Conservation (phyloP, 2,888 invertebrate species). For the Cephonodes hylas region DNA sequence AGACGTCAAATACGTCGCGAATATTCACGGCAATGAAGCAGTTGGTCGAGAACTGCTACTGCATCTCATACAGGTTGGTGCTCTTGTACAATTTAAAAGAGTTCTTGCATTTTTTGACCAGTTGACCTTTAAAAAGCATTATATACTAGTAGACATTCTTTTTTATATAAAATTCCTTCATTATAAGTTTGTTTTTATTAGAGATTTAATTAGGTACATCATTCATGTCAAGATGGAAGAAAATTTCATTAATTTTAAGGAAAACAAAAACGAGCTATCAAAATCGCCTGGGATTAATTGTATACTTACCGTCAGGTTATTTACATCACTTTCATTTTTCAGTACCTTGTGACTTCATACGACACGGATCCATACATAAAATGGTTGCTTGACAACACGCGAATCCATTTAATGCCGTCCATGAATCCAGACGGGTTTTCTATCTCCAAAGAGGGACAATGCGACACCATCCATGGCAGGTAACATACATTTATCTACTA, state of each 20-base stretch:
- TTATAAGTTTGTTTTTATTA: too few species aligned
- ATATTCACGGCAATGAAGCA: conserved; percentile 98
- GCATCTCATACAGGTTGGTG: conserved; percentile 90
- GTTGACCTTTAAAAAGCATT: too few species aligned
- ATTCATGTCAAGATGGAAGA: too few species aligned
- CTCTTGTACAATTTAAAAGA: not conserved
- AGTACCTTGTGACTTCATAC: conserved; percentile 92
- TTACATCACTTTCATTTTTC: conserved; percentile 60
- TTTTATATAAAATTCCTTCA: too few species aligned
- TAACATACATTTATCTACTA: conserved; percentile 45
- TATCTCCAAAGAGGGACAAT: conserved; percentile 93
- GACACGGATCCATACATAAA: conserved; percentile 91
- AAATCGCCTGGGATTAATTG: too few species aligned
- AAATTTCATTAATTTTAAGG: too few species aligned
- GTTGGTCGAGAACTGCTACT: conserved; percentile 97
- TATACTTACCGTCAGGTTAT: too few species aligned
- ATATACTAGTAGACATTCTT: too few species aligned
- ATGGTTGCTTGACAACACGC: conserved; percentile 95
- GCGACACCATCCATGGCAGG: conserved; percentile 94
- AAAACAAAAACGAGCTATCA: too few species aligned
- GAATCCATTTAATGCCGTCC: conserved; percentile 97
- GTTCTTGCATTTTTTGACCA: not conserved
- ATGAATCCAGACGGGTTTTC: conserved; percentile 99
- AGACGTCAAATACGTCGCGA: conserved; percentile 98
- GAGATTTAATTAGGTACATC: too few species aligned